Evolutionary conservation across 2,113 vertebrate species (phyloP), one percentile per base, ranked within the genome.

Genomic region (Danionella cerebrum): DNA sequence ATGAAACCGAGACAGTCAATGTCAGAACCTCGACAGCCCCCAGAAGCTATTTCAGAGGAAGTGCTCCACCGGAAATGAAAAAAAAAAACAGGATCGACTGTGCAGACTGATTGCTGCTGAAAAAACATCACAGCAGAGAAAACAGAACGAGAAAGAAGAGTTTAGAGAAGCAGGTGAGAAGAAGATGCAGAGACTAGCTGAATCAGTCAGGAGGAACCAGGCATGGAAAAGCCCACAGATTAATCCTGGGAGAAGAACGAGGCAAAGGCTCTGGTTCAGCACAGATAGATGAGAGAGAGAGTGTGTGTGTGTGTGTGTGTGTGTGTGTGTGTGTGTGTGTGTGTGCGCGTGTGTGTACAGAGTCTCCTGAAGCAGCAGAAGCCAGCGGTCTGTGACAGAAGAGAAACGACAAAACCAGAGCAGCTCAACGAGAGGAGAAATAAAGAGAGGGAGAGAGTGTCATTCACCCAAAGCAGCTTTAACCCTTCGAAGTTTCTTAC

Each of bases 171-270:
- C 3, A 14, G 39, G 2, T 13, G 12, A 12, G 69, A 72, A 76
- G 76, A 31, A n/a, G n/a, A n/a, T n/a, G n/a, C 72, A 66, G 70
- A 68, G 9, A 54, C 45, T 31, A 72, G 22, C 35, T 72, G 41
- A 44, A 41, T 44, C 67, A 52, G 42, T 31, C 18, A 33, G 14
- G 52, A 63, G 35, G 54, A 52, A 35, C 16, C 27, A 50, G 64
- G 18, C 10, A 5, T 25, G n/a, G 16, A 57, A 54, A 51, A 63
- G 68, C 53, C 19, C 12, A 19, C 10, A 65, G 39, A 70, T 75
- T 50, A 67, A 58, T 62, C 52, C 65, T 70, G 18, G 42, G 39
- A 67, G 55, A 67, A 33, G 38, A 47, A 33, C 22, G 52, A 25
- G 53, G 22, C 44, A 58, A n/a, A 35, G 13, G 36, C 59, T 29